These are phyloP conservation scores for Pheosia gnoma DNA, from an alignment of 2,888 invertebrate species.

Conservation along the genomic window DNA sequence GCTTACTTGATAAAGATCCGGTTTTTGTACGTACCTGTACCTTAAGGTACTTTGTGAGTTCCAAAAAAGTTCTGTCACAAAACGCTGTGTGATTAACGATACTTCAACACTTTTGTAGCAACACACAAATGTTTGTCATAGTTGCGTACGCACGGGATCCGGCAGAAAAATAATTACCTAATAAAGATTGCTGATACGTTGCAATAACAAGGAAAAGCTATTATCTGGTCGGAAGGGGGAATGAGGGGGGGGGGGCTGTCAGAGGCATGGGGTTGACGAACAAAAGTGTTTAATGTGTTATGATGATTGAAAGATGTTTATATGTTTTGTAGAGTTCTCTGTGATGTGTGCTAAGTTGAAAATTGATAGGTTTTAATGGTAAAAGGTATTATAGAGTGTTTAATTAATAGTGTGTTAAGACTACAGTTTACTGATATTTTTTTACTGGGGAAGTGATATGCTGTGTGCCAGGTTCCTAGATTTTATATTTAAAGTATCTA, in stretches of 20 bases:
- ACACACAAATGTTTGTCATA: slow-evolving; percentile 57
- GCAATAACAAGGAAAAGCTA: slow-evolving; percentile 50
- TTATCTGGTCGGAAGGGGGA: slow-evolving; percentile 37
- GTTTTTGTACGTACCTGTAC: too few species aligned
- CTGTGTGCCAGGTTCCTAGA: too few species aligned
- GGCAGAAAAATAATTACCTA: slow-evolving; percentile 56
- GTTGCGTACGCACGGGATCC: slow-evolving; percentile 20
- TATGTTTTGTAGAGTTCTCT: background rate
- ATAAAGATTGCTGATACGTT: slow-evolving; percentile 56
- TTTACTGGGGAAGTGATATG: too few species aligned
- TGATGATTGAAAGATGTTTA: background rate
- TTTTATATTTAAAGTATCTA: too few species aligned
- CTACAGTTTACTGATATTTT: too few species aligned
- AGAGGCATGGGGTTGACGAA: slow-evolving; percentile 15
- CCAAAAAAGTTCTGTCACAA: background rate
- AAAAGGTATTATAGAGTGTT: too few species aligned
- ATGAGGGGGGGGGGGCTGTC: slow-evolving; percentile 26
- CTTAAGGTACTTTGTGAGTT: background rate
- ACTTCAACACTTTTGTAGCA: slow-evolving; percentile 27
- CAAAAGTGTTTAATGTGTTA: slow-evolving; percentile 6
- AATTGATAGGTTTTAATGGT: too few species aligned
- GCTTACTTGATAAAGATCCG: too few species aligned
- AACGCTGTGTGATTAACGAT: slow-evolving; percentile 17
- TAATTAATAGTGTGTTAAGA: too few species aligned
- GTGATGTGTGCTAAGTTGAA: too few species aligned